These are phyloP conservation scores for Petrolisthes manimaculis DNA, from an alignment of 2,888 invertebrate genomes.

Conservation along the genomic window DNA sequence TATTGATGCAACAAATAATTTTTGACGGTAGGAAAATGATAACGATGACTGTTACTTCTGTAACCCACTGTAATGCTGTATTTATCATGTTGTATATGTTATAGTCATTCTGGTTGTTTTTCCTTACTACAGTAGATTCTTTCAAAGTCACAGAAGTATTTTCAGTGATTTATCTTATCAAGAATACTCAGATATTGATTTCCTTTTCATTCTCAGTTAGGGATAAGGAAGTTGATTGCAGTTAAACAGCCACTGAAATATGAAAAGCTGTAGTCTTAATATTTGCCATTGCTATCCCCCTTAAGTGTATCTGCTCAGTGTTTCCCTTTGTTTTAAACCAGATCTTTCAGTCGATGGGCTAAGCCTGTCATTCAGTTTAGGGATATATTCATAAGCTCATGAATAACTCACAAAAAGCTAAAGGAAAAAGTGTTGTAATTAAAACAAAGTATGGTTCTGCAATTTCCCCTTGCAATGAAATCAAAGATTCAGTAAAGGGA, in stretches of 20 bases:
- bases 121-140: background rate
- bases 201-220: constrained; percentile 31
- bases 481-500: too few species aligned
- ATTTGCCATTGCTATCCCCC: constrained; percentile 23
- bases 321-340: constrained; percentile 11
- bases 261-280: constrained; percentile 32
- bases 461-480: too few species aligned
- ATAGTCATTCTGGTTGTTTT: background rate
- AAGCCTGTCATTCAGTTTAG: background rate
- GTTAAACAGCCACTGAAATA: background rate
- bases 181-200: constrained; percentile 45
- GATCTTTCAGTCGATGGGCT: background rate
- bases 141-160: background rate
- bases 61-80: background rate
- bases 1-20: background rate
- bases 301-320: constrained; percentile 2
- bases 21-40: background rate
- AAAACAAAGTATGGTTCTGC: too few species aligned
- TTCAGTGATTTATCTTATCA: constrained; percentile 31
- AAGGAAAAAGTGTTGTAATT: background rate
- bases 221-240: constrained; percentile 37
- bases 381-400: background rate
- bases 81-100: constrained; percentile 4
- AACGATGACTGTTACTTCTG: background rate
- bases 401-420: background rate